Conservation (phyloP, 2,797 vertebrate genomes). For the Sandelia bainsii region DNA sequence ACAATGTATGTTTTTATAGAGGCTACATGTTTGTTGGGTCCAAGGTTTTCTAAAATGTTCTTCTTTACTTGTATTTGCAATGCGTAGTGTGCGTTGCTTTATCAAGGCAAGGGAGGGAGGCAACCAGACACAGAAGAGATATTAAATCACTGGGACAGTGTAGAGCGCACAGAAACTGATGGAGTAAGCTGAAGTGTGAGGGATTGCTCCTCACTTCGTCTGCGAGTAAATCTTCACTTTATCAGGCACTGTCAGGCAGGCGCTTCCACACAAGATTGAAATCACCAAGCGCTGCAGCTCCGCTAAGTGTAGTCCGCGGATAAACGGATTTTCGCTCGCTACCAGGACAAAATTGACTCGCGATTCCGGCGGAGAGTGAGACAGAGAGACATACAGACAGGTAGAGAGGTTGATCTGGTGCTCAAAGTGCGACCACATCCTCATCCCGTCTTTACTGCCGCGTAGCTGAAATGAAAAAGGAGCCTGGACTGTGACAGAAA, state of each 20-base stretch:
- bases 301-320: conserved; percentile 45
- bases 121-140: conserved; percentile 32
- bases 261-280: conserved; percentile 53
- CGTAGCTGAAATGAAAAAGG: conserved; percentile 24
- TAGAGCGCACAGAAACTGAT: conserved; percentile 54
- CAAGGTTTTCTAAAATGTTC: not conserved
- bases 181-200: conserved; percentile 68
- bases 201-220: conserved; percentile 67
- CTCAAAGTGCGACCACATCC: conserved; percentile 34
- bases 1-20: not conserved
- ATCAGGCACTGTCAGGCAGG: conserved; percentile 64
- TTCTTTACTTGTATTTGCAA: not conserved
- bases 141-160: conserved; percentile 61
- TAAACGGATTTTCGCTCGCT: conserved; percentile 64
- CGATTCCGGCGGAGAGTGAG: conserved; percentile 13
- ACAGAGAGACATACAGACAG: not conserved
- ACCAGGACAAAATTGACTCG: conserved; percentile 49
- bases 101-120: not conserved
- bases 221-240: conserved; percentile 70
- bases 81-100: not conserved
- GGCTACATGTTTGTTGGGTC: not conserved
- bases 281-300: conserved; percentile 34
- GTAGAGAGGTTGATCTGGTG: conserved; percentile 15
- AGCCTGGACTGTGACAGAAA: conserved; percentile 36
- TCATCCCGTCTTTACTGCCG: conserved; percentile 10